Percentiles rank a stretch among this genome's conserved stretches.
phyloP scores from a whole-genome alignment of 1,140 invertebrate genomes.

The Mylabris phalerata region DNA sequence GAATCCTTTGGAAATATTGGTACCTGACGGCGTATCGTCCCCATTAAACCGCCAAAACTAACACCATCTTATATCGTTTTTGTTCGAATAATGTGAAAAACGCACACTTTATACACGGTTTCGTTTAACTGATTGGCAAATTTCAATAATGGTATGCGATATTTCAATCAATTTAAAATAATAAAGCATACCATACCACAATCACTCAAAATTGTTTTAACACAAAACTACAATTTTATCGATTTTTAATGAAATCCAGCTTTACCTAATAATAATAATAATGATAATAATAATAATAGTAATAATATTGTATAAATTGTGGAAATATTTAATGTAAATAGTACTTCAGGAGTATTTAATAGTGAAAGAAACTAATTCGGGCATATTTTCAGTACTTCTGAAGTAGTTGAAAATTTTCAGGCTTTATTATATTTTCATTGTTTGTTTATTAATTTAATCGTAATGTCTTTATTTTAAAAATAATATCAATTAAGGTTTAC shows the following conservation, averaged over 20 bases:
- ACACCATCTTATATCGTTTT: not conserved
- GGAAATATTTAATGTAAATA: no score
- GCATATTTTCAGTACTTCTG: conserved; percentile 6
- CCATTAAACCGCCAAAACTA: conserved; percentile 3
- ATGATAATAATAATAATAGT: no score
- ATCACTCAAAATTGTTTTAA: no score
- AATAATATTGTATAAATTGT: no score
- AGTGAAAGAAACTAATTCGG: no score
- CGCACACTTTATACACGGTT: not conserved
- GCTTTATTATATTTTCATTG: conserved; percentile 2
- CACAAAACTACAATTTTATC: no score
- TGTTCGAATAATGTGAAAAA: not conserved
- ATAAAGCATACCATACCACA: not conserved
- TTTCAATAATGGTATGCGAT: not conserved
- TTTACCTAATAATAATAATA: no score
- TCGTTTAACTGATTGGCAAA: not conserved
- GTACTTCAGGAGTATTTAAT: no score
- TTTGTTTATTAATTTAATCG: conserved; percentile 1
- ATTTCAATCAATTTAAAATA: not conserved
- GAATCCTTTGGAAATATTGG: conserved; percentile 19
- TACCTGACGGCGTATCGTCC: conserved; percentile 33
- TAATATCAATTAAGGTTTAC: conserved; percentile 6
- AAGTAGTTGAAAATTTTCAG: conserved; percentile 6
- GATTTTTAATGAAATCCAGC: no score
- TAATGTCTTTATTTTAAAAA: not conserved